Conservation (phyloP, 1,140 invertebrate genomes). For the Drosophila leontia region DNA sequence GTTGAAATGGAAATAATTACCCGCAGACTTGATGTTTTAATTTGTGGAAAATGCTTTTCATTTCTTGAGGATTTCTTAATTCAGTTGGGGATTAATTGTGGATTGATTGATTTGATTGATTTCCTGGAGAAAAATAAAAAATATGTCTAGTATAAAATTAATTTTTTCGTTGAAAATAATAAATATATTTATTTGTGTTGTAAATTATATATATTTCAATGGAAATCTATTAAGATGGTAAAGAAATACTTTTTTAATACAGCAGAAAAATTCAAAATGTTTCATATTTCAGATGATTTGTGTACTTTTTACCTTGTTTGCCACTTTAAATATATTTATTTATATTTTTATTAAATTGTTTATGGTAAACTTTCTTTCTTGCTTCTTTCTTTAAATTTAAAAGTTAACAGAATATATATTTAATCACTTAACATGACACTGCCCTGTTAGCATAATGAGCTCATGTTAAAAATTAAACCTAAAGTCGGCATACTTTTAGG, state of each 20-base stretch:
- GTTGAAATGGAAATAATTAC: slow-evolving; percentile 77
- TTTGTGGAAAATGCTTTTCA: slow-evolving; percentile 27
- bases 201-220: neutral
- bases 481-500: slow-evolving; percentile 31
- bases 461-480: neutral
- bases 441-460: slow-evolving; percentile 24
- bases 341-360: neutral
- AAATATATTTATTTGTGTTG: neutral
- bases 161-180: neutral
- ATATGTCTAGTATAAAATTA: neutral
- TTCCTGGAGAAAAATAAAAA: neutral
- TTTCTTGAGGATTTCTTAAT: slow-evolving; percentile 17
- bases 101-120: slow-evolving; percentile 18
- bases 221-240: neutral
- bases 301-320: neutral
- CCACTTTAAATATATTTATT: neutral
- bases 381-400: neutral
- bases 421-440: slow-evolving; percentile 8
- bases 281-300: too few relatives aligned
- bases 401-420: neutral
- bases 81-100: slow-evolving; percentile 19
- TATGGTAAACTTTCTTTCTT: too few relatives aligned
- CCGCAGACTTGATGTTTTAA: slow-evolving; percentile 67
- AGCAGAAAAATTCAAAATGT: too few relatives aligned
- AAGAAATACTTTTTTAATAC: rapidly evolving